These are phyloP conservation scores for Idaea aversata DNA, from an alignment of 2,888 invertebrate species.

Conservation along the genomic window DNA sequence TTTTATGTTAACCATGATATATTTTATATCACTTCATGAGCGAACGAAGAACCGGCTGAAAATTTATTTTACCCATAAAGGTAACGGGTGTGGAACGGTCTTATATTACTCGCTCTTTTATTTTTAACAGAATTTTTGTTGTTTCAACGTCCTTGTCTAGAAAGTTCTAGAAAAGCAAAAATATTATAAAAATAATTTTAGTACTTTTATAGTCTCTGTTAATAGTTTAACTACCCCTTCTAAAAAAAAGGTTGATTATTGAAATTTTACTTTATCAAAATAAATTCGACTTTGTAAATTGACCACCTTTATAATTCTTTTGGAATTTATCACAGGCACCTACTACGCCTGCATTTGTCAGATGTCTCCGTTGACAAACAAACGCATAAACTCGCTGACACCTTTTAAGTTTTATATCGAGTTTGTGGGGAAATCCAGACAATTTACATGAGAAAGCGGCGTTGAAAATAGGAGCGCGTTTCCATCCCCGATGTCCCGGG, in stretches of 20 bases:
- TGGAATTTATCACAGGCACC: not conserved
- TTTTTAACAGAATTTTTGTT: slow-evolving; percentile 16
- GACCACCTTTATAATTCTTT: not conserved
- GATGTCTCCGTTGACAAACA: slow-evolving; percentile 23
- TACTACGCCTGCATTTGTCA: slow-evolving; percentile 4
- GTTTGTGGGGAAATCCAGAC: slow-evolving; percentile 63
- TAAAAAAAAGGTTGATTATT: not conserved
- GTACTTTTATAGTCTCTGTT: not conserved
- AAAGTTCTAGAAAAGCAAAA: not conserved
- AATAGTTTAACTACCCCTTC: not conserved
- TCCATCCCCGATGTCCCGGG: slow-evolving; percentile 42
- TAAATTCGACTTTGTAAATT: not conserved
- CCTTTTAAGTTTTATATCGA: slow-evolving; percentile 65
- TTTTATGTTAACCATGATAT: slow-evolving; percentile 47
- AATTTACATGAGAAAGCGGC: slow-evolving; percentile 72
- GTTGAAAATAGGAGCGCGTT: slow-evolving; percentile 49
- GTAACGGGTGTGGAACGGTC: slow-evolving; percentile 14
- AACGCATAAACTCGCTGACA: slow-evolving; percentile 40
- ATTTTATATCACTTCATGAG: slow-evolving; percentile 33
- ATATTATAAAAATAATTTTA: not conserved
- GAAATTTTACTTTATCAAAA: not conserved
- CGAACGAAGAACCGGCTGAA: slow-evolving; percentile 27
- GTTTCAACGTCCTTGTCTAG: not conserved
- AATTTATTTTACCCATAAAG: slow-evolving; percentile 26
- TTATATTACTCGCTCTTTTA: slow-evolving; percentile 19